Percentiles rank a stretch among this genome's conserved stretches.
These are phyloP conservation scores for Coleophora flavipennella DNA, from an alignment of 2,888 invertebrate species.

Conservation along the genomic window DNA sequence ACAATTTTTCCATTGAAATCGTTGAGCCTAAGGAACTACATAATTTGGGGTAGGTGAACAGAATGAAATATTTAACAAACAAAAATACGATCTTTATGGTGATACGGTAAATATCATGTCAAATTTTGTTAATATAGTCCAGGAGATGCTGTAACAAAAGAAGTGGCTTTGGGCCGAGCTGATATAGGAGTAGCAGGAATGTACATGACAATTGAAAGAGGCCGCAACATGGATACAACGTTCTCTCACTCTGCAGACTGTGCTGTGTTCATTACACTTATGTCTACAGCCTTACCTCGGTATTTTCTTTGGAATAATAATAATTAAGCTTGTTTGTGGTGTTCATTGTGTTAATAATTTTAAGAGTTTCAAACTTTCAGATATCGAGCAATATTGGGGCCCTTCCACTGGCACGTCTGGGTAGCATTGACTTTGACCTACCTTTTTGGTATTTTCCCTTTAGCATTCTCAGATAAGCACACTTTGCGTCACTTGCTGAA, in stretches of 20 bases:
- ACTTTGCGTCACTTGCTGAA: constrained; percentile 76
- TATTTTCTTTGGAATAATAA: constrained; percentile 13
- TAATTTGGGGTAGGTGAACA: constrained; percentile 57
- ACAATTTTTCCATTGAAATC: constrained; percentile 83
- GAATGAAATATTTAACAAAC: not conserved
- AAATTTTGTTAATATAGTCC: constrained; percentile 44
- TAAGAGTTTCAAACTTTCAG: constrained; percentile 40
- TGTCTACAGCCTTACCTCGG: constrained; percentile 86
- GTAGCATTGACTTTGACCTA: constrained; percentile 79
- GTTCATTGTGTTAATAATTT: not conserved
- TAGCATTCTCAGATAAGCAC: constrained; percentile 81
- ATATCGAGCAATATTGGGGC: constrained; percentile 87
- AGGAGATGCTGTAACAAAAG: constrained; percentile 73
- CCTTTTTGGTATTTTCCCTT: constrained; percentile 80
- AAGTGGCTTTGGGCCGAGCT: constrained; percentile 65
- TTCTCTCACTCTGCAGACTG: constrained; percentile 81
- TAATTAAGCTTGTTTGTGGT: not conserved
- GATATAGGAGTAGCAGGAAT: constrained; percentile 83
- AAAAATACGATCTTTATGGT: not conserved
- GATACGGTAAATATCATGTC: no score
- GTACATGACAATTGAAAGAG: constrained; percentile 74
- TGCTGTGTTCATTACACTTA: constrained; percentile 82
- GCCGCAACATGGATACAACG: constrained; percentile 72
- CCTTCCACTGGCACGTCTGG: constrained; percentile 89
- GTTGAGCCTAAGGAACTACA: constrained; percentile 67